phyloP scores from a whole-genome alignment of 2,797 vertebrate species.

The Urophycis tenuis region DNA sequence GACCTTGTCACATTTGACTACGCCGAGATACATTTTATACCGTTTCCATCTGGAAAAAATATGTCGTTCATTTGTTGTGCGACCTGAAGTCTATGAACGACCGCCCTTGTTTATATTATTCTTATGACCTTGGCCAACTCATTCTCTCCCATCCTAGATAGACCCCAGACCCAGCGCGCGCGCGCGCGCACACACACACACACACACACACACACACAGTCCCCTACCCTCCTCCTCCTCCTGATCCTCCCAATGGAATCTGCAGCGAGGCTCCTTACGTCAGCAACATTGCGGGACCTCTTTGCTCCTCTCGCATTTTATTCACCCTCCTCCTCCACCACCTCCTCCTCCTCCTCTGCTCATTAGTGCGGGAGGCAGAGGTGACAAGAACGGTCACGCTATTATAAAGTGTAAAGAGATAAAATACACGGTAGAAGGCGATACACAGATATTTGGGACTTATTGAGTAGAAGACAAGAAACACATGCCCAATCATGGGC shows the following conservation, averaged over 20 bases:
- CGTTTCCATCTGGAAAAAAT: constrained; percentile 1
- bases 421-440: constrained; percentile 60
- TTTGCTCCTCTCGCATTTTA: constrained; percentile 58
- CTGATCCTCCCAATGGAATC: constrained; percentile 57
- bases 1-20: neutral
- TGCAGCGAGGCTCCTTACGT: constrained; percentile 58
- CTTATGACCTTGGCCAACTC: constrained; percentile 65
- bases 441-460: constrained; percentile 43
- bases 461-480: constrained; percentile 22
- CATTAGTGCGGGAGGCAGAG: constrained; percentile 67
- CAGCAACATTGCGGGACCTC: constrained; percentile 68
- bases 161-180: constrained; percentile 22
- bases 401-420: neutral
- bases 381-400: constrained; percentile 60
- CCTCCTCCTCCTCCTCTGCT: constrained; percentile 56
- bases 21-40: constrained; percentile 8
- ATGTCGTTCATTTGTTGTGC: constrained; percentile 40
- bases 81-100: constrained; percentile 36
- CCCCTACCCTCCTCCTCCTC: constrained; percentile 26
- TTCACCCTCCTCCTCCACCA: constrained; percentile 36
- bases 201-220: constrained; percentile 25
- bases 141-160: constrained; percentile 57
- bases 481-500: neutral
- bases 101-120: constrained; percentile 59
- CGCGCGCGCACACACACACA: too few relatives aligned